Percentiles rank a stretch among this genome's conserved stretches.
phyloP scores from a whole-genome alignment of 2,113 vertebrate species.

The Aythya baeri region DNA sequence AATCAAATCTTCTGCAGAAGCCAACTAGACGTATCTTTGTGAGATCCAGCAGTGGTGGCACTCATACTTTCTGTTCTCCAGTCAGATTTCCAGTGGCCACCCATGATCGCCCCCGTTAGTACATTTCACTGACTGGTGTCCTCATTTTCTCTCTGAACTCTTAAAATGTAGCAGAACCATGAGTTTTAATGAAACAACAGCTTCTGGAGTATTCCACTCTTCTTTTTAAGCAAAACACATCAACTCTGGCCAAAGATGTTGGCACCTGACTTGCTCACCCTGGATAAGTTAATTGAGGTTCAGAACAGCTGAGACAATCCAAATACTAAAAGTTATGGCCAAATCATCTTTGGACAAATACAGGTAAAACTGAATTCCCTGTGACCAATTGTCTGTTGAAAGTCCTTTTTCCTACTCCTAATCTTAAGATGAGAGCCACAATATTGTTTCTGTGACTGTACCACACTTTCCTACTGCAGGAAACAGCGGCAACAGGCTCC shows the following conservation, averaged over 20 bases:
- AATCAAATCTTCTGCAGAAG: background rate
- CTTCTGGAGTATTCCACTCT: background rate
- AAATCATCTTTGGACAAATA: background rate
- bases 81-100: background rate
- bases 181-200: background rate
- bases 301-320: background rate
- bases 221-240: background rate
- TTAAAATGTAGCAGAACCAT: background rate
- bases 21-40: background rate
- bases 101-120: background rate
- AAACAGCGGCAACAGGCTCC: background rate
- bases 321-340: background rate
- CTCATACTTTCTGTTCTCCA: background rate
- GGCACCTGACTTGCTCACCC: background rate
- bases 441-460: background rate
- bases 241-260: background rate
- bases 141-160: background rate
- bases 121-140: background rate
- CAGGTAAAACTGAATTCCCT: background rate
- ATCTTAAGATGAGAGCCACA: no score
- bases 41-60: background rate
- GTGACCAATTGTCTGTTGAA: background rate
- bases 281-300: background rate
- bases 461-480: rapidly evolving
- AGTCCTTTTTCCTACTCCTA: background rate